Base-by-base conservation (phyloP, 2,797 vertebrate species). In the Huso huso region DNA sequence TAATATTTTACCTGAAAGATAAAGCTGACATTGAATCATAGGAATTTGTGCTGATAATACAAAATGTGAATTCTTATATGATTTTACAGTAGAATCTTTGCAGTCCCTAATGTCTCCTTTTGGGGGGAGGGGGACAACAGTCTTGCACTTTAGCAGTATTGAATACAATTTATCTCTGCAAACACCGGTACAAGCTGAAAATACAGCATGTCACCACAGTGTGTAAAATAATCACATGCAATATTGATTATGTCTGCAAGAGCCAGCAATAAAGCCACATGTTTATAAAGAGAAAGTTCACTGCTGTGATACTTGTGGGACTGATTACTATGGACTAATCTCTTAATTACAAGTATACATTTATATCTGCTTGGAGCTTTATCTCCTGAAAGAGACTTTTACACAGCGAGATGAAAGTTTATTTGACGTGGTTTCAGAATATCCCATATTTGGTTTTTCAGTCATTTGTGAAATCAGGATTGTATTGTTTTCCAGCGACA, bases 131-230 rank as follows among this genome's bases (percentile, higher is more conserved):
- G 65, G 73, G 76, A 79, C 73, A 75, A 75, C 73, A 64, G 66
- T 72, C 67, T 63, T 71, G 63, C 76, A 62, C 71, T 77, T 49
- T 68, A 74, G 72, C 66, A 70, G 69, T 77, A 79, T 79, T 71
- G 79, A 81, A 71, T 72, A 69, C 67, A 73, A 71, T 67, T 73
- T 72, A 72, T 72, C 75, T 73, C 69, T 68, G 55, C 55, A 57
- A 57, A 11, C 55, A 12, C 55, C 55, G 1, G 55, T 6, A 57
- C 55, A 12, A 10, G 55, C 55, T 57, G 55, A 71, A 18, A 71
- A 70, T 73, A 71, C 72, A 73, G 72, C 55, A 73, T 60, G 57
- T 49, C 37, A 68, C 68, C 74, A 68, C 74, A 75, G 71, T 59
- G 70, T 63, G 70, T 62, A n/a, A 58, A 53, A 66, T 50, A 48